A percentile compares a stretch with the other conserved stretches of the same genome.
These are phyloP conservation scores for Platerodrilus igneus DNA, from an alignment of 2,888 invertebrate species.

Conservation along the genomic window DNA sequence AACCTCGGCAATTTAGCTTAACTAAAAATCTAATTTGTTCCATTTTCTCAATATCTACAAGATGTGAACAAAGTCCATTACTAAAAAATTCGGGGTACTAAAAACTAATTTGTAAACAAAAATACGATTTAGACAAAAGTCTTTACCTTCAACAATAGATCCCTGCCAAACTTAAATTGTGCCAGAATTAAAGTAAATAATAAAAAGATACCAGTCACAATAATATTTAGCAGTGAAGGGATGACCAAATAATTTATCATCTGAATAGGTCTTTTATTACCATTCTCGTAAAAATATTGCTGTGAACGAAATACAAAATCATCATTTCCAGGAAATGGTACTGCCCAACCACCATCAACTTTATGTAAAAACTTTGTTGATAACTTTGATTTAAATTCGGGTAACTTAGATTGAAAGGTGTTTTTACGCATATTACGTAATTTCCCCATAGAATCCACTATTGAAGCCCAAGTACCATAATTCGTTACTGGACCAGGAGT, in stretches of 20 bases:
- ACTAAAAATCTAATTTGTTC: constrained; percentile 61
- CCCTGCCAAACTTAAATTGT: constrained; percentile 57
- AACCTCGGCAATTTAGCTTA: constrained; percentile 73
- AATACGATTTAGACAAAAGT: background rate
- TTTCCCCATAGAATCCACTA: constrained; percentile 64
- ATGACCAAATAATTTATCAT: constrained; percentile 61
- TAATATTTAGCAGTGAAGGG: constrained; percentile 51
- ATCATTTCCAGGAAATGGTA: constrained; percentile 76
- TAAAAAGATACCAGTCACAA: constrained; percentile 54
- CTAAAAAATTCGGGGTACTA: constrained; percentile 57
- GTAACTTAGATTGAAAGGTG: constrained; percentile 61
- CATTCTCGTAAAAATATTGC: constrained; percentile 62
- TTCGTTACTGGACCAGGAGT: constrained; percentile 57
- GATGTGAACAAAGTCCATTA: constrained; percentile 62
- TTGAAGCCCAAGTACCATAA: constrained; percentile 86
- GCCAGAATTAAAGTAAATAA: constrained; percentile 58
- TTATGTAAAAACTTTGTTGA: constrained; percentile 48
- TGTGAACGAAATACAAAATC: constrained; percentile 80
- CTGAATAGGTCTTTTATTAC: constrained; percentile 71
- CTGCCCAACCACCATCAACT: constrained; percentile 32
- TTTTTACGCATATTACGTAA: background rate
- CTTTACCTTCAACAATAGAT: constrained; percentile 59
- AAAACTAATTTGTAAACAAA: constrained; percentile 1
- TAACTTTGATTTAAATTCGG: constrained; percentile 59
- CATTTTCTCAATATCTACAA: constrained; percentile 57